Evolutionary conservation across 2,888 invertebrate genomes (phyloP).

Genomic region (Eilema caniola): DNA sequence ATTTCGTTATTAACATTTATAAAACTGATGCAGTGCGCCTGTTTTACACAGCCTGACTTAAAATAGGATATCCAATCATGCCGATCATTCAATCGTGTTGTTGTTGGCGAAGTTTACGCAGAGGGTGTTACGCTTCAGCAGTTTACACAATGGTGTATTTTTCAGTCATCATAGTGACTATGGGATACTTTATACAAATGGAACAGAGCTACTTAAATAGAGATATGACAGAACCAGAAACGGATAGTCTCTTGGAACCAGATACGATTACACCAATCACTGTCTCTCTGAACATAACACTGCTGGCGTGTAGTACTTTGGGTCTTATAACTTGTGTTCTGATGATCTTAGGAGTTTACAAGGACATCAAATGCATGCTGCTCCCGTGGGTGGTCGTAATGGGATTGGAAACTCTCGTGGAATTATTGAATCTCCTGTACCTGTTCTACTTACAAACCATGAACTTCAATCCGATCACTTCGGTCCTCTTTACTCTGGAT

Average conservation of each 20-base stretch:
- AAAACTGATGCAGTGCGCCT: background rate
- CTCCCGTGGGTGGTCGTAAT: constrained; percentile 92
- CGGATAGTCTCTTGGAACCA: constrained; percentile 87
- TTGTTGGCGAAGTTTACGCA: constrained; percentile 91
- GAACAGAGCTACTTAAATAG: constrained; percentile 89
- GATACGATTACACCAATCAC: constrained; percentile 87
- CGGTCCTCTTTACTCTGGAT: constrained; percentile 92
- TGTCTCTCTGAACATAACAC: constrained; percentile 89
- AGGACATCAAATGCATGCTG: constrained; percentile 89
- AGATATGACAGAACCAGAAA: constrained; percentile 82
- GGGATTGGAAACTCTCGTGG: constrained; percentile 88
- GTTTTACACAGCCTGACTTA: background rate
- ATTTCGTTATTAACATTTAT: background rate
- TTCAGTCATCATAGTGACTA: constrained; percentile 87
- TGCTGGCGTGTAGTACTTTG: constrained; percentile 89
- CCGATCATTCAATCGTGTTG: constrained; percentile 92
- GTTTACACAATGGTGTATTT: constrained; percentile 91
- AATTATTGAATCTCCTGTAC: constrained; percentile 89
- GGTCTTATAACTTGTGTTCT: constrained; percentile 90
- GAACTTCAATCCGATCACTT: constrained; percentile 91
- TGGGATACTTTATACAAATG: constrained; percentile 89
- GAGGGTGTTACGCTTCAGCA: constrained; percentile 91
- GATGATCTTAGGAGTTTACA: constrained; percentile 90
- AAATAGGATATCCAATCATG: constrained; percentile 75
- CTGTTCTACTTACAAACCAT: constrained; percentile 89